Evolutionary conservation across 1,140 invertebrate species (phyloP), one percentile per base, ranked within the genome.

Genomic region (Zaprionus ornatus): DNA sequence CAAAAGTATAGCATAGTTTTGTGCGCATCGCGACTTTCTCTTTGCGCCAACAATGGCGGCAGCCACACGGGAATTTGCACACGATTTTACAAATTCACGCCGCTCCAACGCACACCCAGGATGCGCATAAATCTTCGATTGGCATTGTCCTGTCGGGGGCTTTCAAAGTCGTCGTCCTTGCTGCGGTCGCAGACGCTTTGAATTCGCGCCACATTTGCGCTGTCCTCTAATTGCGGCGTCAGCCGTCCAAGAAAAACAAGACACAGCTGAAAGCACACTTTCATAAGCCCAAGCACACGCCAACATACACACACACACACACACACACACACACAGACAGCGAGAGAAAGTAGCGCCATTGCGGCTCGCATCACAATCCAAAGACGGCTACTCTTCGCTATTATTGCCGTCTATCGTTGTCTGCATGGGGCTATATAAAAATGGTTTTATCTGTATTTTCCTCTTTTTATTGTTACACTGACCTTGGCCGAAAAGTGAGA

Each of bases 81-180:
- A 71, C 54, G 56, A 66, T 79, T 74, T 74, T 77, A 74, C 68
- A 60, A 79, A 82, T 64, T 37, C 32, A 25, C 29, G 19, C 48
- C 68, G 9, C 61, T 12, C 77, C 70, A 69, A 67, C 40, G 64
- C 81, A 81, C 81, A 29, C 80, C 72, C 73, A 32, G 52, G 67
- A 74, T 61, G 66, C 65, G 59, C 67, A 84, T 85, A 85, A 85
- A 85, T 81, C 82, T 81, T 84, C 82, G 50, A 85, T 81, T 85
- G 78, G 19, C 45, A 50, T 85, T 85, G 37, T 48, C 55, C 40
- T 45, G 40, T 10, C 40, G 40, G 6, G 32, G 25, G 66, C 32
- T 57, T 63, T 32, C n/a, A 60, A 59, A 63, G 57, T 61, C 64
- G 66, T 40, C 32, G 74, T 57, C 42, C 50, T 62, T 45, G 40